Base-by-base conservation (phyloP, 2,113 vertebrate genomes). In the Zosterops lateralis region DNA sequence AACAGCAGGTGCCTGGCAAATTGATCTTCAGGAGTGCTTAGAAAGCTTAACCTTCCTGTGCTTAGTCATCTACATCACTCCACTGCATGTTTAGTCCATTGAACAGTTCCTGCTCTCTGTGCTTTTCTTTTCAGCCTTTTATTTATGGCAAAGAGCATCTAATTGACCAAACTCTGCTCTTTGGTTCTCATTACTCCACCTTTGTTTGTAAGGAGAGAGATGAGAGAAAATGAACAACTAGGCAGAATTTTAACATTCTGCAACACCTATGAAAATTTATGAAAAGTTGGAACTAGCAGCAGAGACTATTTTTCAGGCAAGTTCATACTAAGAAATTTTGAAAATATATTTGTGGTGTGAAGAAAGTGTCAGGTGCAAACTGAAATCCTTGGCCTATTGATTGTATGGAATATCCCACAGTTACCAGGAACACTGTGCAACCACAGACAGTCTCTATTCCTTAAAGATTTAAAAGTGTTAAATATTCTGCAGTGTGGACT, bases 1-100 rank as follows among this genome's bases (percentile, higher is more conserved):
- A 96, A 95, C 93, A 92, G 90, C 86, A 94, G 94, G 89, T 84
- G 72, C 51, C 89, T 94, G 18, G 73, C 48, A 95, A 89, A 93
- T 24, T 80, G 70, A 82, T 77, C 87, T 94, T 92, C 75, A 74
- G 60, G 56, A 96, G 85, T 42, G 85, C 75, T 93, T 86, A 74
- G 67, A 89, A 93, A 89, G 36, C 42, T 84, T 81, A 86, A 93
- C 75, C 75, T 94, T 89, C 62, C 92, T 3, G 1, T 25, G n/a
- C 66, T 89, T 92, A 70, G 57, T 89, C 67, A 76, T 71, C 45
- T 71, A 16, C 66, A 62, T 87, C 4, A 4, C 51, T 60, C 20
- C 40, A 31, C 47, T 64, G 38, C 36, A 22, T 20, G 60, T 53
- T 87, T 68, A 76, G 42, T 38, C 54, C 68, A 47, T 64, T 61